These are phyloP conservation scores for Formicarius rufipectus DNA, from an alignment of 2,113 vertebrate species.

Conservation along the genomic window DNA sequence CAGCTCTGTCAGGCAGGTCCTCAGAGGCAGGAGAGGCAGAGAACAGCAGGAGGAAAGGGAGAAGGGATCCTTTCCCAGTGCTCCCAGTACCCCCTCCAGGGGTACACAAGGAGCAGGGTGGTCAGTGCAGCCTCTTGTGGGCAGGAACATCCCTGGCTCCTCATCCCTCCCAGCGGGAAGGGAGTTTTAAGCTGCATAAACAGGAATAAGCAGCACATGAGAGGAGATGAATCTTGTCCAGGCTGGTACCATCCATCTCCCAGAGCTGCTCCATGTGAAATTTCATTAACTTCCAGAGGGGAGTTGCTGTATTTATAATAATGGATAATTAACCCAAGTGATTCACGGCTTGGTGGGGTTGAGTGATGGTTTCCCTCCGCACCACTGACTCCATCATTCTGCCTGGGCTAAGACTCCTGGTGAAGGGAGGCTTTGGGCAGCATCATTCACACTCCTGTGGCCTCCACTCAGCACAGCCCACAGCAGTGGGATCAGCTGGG, in stretches of 20 bases:
- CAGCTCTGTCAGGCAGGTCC: not conserved
- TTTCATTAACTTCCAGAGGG: not conserved
- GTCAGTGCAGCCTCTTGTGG: too few relatives aligned
- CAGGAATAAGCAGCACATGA: not conserved
- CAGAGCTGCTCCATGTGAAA: not conserved
- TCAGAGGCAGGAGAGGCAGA: not conserved
- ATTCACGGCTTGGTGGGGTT: not conserved
- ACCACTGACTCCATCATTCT: not conserved
- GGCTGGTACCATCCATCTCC: not conserved
- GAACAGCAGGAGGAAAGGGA: not conserved
- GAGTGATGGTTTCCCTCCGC: not conserved
- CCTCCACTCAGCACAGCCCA: not conserved
- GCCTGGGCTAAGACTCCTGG: not conserved
- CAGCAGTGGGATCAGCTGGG: not conserved
- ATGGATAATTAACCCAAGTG: slow-evolving; percentile 8
- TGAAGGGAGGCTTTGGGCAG: not conserved
- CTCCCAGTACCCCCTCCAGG: not conserved
- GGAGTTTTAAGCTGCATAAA: not conserved
- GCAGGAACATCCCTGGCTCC: not conserved
- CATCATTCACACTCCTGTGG: not conserved
- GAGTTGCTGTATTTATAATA: not conserved
- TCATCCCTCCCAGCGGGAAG: not conserved
- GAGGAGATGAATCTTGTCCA: not conserved
- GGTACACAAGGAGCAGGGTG: too few relatives aligned
- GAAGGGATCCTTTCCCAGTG: not conserved